A percentile compares a stretch with the other conserved stretches of the same genome.
These are phyloP conservation scores for Irena cyanogastra DNA, from an alignment of 2,113 vertebrate species.

Conservation along the genomic window DNA sequence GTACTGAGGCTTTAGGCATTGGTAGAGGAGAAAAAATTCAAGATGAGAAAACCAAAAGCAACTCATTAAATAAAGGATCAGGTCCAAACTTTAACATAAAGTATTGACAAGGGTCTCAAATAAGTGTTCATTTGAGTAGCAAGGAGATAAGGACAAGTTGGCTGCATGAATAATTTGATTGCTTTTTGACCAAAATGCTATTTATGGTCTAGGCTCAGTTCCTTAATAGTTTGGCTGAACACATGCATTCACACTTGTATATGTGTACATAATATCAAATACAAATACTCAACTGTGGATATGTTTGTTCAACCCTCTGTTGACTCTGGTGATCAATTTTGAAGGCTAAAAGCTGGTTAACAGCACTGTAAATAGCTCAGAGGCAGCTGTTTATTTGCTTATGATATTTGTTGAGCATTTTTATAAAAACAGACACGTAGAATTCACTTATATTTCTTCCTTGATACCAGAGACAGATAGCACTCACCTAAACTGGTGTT, in stretches of 20 bases:
- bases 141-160: not conserved
- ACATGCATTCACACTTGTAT: not conserved
- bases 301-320: slow-evolving; percentile 49
- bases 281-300: slow-evolving; percentile 33
- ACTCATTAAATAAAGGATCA: not conserved
- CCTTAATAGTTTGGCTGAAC: not conserved
- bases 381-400: slow-evolving; percentile 50
- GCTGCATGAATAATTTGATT: not conserved
- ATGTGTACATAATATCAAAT: slow-evolving; percentile 56
- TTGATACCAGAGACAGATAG: not conserved
- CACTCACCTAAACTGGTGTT: not conserved
- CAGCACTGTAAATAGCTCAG: slow-evolving; percentile 35
- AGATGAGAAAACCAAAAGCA: not conserved
- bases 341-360: slow-evolving; percentile 43
- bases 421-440: not conserved
- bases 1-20: not conserved
- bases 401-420: slow-evolving; percentile 14
- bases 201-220: not conserved
- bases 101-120: not conserved
- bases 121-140: not conserved
- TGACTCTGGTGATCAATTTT: slow-evolving; percentile 53
- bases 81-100: not conserved
- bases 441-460: not conserved
- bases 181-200: not conserved
- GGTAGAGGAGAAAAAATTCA: not conserved